Percentiles rank a stretch among this genome's conserved stretches.
phyloP scores from a whole-genome alignment of 2,113 vertebrate species.

The Alaudala cheleensis region DNA sequence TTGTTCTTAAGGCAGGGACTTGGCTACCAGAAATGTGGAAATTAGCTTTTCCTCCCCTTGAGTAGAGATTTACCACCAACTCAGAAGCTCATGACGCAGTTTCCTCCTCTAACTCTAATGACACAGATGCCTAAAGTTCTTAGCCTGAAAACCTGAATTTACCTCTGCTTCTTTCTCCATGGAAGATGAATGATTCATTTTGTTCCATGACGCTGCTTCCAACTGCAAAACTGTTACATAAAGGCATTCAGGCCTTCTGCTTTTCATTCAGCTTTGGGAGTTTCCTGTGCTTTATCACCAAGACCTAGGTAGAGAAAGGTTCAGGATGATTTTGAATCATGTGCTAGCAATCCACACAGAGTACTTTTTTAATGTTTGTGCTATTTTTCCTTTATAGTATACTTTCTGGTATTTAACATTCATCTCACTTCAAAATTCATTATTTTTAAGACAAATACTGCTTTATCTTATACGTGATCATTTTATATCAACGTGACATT shows the following conservation, averaged over 20 bases:
- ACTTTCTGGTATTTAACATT: neutral
- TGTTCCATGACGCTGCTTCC: constrained; percentile 30
- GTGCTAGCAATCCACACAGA: neutral
- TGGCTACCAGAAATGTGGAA: neutral
- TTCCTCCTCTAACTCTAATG: neutral
- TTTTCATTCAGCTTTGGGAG: constrained; percentile 24
- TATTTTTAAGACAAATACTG: neutral
- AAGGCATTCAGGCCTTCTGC: neutral
- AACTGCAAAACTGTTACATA: constrained; percentile 23
- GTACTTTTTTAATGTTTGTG: neutral
- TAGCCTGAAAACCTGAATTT: constrained; percentile 53
- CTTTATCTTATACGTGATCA: neutral
- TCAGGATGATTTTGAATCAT: neutral
- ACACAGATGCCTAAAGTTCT: constrained; percentile 10
- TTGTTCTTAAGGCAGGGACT: neutral
- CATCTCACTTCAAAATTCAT: neutral
- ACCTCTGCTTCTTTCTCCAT: neutral
- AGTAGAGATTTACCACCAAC: neutral
- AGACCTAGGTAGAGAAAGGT: neutral
- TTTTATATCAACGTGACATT: neutral
- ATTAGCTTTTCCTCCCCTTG: neutral
- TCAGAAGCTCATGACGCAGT: neutral
- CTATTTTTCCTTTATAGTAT: neutral
- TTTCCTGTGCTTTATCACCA: neutral
- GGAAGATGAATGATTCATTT: constrained; percentile 51